Conservation (phyloP, 1,140 invertebrate species). For the Thereuonema tuberculata region DNA sequence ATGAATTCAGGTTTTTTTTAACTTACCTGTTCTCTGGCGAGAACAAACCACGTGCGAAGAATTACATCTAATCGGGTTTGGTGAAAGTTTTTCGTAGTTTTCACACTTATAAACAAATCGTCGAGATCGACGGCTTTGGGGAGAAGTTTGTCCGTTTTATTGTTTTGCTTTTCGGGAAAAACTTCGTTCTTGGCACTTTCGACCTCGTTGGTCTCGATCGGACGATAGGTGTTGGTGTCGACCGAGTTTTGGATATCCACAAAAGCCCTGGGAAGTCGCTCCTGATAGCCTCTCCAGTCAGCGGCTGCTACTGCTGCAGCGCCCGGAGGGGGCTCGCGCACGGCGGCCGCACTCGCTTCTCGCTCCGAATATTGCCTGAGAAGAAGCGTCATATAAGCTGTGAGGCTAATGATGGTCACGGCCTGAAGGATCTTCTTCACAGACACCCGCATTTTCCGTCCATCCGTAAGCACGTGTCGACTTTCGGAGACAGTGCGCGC, state of each 20-base stretch:
- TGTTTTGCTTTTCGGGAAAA: not conserved
- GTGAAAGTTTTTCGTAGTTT: constrained; percentile 82
- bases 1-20: too few species aligned
- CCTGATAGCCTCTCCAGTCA: not conserved
- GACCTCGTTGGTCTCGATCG: not conserved
- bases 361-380: not conserved
- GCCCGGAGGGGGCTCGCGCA: not conserved
- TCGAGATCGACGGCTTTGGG: constrained; percentile 35
- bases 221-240: not conserved
- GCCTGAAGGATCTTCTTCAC: constrained; percentile 7
- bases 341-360: not conserved
- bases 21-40: constrained; percentile 77
- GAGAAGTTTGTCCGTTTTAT: not conserved
- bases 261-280: not conserved
- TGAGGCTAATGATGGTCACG: not conserved
- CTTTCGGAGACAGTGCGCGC: not conserved
- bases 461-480: not conserved
- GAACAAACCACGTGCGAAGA: constrained; percentile 81
- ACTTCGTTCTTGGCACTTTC: not conserved
- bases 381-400: constrained; percentile 9
- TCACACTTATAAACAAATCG: constrained; percentile 87
- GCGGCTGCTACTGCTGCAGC: not conserved
- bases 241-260: not conserved
- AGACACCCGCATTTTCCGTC: not conserved
- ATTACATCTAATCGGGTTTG: constrained; percentile 66